phyloP scores from a whole-genome alignment of 1,140 invertebrate species.

The Ceratosolen solmsi region DNA sequence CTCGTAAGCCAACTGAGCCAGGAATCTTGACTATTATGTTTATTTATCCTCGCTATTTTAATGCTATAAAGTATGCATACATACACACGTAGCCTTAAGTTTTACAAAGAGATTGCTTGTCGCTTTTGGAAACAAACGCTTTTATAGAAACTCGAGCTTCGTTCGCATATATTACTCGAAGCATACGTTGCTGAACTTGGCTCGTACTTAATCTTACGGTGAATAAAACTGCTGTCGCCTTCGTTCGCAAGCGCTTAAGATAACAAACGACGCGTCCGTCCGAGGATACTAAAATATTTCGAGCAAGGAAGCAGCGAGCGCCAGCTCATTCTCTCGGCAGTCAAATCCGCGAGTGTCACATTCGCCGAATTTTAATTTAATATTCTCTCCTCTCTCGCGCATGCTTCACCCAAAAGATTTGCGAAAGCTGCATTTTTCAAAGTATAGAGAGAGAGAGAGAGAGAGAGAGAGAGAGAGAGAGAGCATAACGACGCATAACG shows the following conservation, averaged over 20 bases:
- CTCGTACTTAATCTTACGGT: not conserved
- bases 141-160: not conserved
- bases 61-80: not conserved
- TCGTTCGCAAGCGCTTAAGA: not conserved
- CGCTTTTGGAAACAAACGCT: not conserved
- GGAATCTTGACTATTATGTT: too few species aligned
- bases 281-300: not conserved
- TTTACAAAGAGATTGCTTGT: not conserved
- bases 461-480: too few species aligned
- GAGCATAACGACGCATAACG: slow-evolving; percentile 17
- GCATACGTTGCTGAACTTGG: not conserved
- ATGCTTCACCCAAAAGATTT: too few species aligned
- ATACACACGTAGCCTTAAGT: not conserved
- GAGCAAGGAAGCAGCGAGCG: not conserved
- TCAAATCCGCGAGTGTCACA: not conserved
- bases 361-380: slow-evolving; percentile 28
- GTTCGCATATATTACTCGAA: not conserved
- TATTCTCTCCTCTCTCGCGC: not conserved
- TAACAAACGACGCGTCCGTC: not conserved
- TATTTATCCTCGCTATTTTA: not conserved
- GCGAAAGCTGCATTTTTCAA: too few species aligned
- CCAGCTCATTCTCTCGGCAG: not conserved
- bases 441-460: too few species aligned
- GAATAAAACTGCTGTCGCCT: not conserved
- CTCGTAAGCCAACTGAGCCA: too few species aligned